Percentiles rank a stretch among this genome's conserved stretches.
Evolutionary conservation across 2,113 vertebrate species (phyloP).

Genomic region (Fulmarus glacialis): DNA sequence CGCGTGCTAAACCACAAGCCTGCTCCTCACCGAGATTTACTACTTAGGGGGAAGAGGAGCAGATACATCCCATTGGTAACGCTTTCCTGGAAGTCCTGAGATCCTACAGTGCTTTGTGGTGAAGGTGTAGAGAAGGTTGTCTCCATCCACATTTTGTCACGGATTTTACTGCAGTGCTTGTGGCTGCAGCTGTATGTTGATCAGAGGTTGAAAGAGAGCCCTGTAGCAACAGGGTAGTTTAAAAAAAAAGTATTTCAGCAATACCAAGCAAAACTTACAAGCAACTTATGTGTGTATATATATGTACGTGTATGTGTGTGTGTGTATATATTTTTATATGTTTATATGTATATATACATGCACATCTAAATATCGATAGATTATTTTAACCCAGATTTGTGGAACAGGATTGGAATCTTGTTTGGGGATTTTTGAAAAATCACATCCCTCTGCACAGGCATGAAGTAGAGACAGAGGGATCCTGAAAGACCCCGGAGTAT

Average conservation of each 20-base stretch:
- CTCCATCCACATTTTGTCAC: background rate
- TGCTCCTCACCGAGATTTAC: background rate
- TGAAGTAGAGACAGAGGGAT: background rate
- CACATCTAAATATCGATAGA: background rate
- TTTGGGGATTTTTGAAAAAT: background rate
- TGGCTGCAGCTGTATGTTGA: background rate
- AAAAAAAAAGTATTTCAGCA: background rate
- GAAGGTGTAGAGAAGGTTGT: background rate
- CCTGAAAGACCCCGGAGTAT: background rate
- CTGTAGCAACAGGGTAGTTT: background rate
- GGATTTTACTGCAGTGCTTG: background rate
- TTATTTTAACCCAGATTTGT: background rate
- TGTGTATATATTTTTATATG: no score
- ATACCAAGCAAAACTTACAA: background rate
- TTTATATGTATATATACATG: background rate
- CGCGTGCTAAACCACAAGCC: fast-evolving
- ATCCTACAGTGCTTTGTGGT: background rate
- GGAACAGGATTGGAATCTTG: background rate
- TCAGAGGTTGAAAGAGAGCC: background rate
- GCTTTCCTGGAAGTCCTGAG: background rate
- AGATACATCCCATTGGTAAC: background rate
- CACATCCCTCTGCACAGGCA: background rate
- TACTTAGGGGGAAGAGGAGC: background rate
- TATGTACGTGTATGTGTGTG: no score
- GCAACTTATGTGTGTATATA: background rate